phyloP scores from a whole-genome alignment of 2,113 vertebrate genomes.

The Pardalotus punctatus region DNA sequence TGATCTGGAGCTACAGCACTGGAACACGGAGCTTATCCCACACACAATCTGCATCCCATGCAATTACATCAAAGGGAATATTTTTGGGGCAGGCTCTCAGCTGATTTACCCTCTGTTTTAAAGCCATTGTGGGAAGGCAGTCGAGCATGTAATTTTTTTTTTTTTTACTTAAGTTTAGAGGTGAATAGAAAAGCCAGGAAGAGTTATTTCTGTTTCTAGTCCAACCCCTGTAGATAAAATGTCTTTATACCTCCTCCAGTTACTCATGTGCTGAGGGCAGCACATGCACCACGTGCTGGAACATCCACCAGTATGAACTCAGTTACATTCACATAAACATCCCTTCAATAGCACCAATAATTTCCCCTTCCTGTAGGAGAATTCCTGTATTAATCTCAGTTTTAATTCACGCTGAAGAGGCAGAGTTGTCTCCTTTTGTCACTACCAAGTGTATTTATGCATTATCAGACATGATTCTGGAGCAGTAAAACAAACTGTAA shows the following conservation, averaged over 20 bases:
- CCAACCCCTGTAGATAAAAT: neutral
- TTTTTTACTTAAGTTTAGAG: neutral
- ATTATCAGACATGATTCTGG: neutral
- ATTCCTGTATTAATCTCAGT: neutral
- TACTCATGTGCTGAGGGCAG: neutral
- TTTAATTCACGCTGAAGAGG: neutral
- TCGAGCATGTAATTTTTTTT: neutral
- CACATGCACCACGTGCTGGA: neutral
- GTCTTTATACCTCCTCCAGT: neutral
- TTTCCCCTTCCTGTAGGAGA: neutral
- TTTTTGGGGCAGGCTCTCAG: neutral
- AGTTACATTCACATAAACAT: neutral
- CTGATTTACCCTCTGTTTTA: neutral
- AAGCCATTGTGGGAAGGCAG: neutral
- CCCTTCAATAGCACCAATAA: neutral
- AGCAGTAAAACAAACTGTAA: neutral
- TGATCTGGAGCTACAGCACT: slow-evolving; percentile 8
- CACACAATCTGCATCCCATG: slow-evolving; percentile 33
- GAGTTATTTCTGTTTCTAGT: neutral
- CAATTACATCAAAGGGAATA: slow-evolving; percentile 1
- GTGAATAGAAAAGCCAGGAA: neutral
- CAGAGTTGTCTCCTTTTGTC: neutral
- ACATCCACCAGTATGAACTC: neutral
- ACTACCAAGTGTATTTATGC: neutral
- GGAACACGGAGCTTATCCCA: slow-evolving; percentile 31